Base-by-base conservation (phyloP, 2,797 vertebrate species). In the Danio kyathit region DNA sequence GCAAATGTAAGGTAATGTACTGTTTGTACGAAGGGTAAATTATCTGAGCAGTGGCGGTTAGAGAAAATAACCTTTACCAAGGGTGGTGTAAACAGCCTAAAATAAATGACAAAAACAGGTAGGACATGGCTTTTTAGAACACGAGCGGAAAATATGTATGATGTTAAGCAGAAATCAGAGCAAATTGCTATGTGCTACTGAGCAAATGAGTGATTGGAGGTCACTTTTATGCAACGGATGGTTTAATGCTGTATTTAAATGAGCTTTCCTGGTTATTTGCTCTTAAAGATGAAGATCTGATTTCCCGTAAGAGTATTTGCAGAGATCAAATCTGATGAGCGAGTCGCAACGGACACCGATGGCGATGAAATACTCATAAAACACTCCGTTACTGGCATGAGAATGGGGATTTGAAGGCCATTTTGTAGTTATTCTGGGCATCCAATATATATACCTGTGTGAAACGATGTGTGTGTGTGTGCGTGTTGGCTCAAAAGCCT, bases 271-370 rank as follows among this genome's bases (percentile, higher is more conserved):
- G 66, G 19, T 83, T 81, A 83, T 82, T 74, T 82, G 60, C 49
- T 80, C 49, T 63, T 77, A 49, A 44, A 69, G 71, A 56, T 49
- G 59, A 51, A 74, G 82, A 84, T 79, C 64, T 76, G 54, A 83
- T 84, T 76, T 83, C 71, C 40, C 74, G 7, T 17, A 67, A 79
- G 79, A 76, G 54, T 65, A 61, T 79, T 43, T 79, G 67, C 70
- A 65, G 67, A 57, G 60, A 56, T 74, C 64, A 84, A 76, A 79
- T 84, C 70, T 57, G 82, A 65, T 74, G 71, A 71, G 60, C 76
- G 71, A 76, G 72, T 80, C 75, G 63, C 41, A 77, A 65, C 46
- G 63, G 74, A 43, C 74, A 82, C 57, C 13, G 46, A 64, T 76
- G 51, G n/a, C 61, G 49, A 73, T 44, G 65, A 80, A 83, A 73